Base-by-base conservation (phyloP, 1,140 invertebrate genomes). In the Neotoxoptera formosana region DNA sequence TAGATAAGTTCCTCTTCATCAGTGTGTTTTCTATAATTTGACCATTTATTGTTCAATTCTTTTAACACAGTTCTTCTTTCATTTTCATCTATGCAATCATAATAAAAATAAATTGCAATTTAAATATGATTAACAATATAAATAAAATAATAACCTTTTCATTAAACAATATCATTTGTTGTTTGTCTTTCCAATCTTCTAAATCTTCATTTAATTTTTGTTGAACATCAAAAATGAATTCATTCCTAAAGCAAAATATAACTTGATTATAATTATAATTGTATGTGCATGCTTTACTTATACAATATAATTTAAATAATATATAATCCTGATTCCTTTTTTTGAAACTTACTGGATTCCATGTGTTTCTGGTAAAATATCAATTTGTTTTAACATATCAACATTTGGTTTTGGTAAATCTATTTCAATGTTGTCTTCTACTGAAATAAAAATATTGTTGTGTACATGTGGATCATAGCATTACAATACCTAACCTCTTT, bases 101-200 rank as follows among this genome's bases (percentile, higher is more conserved):
- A 36, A 90, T 88, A 23, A 34, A 48, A 8, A 92, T 34, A 48
- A 53, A 25, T 83, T 48, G 11, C 84, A 34, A 51, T 36, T 91
- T 76, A 47, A 81, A 45, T 76, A 60, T 34, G 34, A 25, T 45
- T 41, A 41, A 17, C 47, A 21, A 56, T 45, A 34, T 36, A 8
- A 48, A 53, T 56, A 53, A 86, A 51, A 76, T 21, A n/a, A 76
- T 45, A 45, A 93, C 91, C 25, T 93, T 84, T 84, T 93, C 91
- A 84, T 93, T 53, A 86, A 93, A 93, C 83, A 93, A 41, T 41
- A 41, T 41, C 25, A 86, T 93, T 86, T 93, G 81, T 86, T 93
- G 81, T 93, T 93, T 51, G 21, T 56, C 34, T 84, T 83, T 84
- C 91, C 91, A 92, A 17, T 92, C 47, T 36, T 93, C 81, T 21